Evolutionary conservation across 2,797 vertebrate genomes (phyloP).

Genomic region (Pseudochirops cupreus): DNA sequence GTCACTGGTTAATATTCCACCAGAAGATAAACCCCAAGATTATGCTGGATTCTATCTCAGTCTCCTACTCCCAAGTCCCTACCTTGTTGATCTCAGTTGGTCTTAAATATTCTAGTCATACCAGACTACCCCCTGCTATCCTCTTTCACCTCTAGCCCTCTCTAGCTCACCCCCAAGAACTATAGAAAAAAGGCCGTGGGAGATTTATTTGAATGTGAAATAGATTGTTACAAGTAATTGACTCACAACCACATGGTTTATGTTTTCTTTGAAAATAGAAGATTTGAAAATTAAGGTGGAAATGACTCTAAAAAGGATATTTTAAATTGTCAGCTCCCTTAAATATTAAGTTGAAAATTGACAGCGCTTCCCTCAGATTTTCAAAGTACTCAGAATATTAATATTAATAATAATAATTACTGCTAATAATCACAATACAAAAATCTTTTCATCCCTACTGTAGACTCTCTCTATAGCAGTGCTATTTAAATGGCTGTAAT

Average conservation of each 20-base stretch:
- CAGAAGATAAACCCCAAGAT: not conserved
- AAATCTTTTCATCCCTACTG: not conserved
- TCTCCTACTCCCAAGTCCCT: not conserved
- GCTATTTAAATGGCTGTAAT: not conserved
- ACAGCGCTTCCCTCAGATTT: not conserved
- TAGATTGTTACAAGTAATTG: slow-evolving; percentile 39
- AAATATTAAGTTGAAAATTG: slow-evolving; percentile 35
- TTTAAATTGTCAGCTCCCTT: not conserved
- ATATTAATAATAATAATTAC: slow-evolving; percentile 2
- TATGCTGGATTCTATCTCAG: not conserved
- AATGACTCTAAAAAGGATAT: slow-evolving; percentile 19
- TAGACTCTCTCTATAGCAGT: not conserved
- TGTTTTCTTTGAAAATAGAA: slow-evolving; percentile 47
- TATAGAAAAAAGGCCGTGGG: slow-evolving; percentile 7
- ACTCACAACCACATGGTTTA: slow-evolving; percentile 15
- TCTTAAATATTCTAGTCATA: not conserved
- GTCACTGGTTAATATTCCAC: not conserved
- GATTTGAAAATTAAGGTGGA: slow-evolving; percentile 39
- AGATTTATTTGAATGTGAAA: slow-evolving; percentile 27
- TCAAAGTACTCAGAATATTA: slow-evolving; percentile 18
- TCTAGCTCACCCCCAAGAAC: not conserved
- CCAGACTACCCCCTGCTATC: not conserved
- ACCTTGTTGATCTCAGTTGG: not conserved
- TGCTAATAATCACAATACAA: slow-evolving; percentile 26
- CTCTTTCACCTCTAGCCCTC: not conserved